phyloP scores from a whole-genome alignment of 2,113 vertebrate genomes.

The Pseudopodoces humilis region DNA sequence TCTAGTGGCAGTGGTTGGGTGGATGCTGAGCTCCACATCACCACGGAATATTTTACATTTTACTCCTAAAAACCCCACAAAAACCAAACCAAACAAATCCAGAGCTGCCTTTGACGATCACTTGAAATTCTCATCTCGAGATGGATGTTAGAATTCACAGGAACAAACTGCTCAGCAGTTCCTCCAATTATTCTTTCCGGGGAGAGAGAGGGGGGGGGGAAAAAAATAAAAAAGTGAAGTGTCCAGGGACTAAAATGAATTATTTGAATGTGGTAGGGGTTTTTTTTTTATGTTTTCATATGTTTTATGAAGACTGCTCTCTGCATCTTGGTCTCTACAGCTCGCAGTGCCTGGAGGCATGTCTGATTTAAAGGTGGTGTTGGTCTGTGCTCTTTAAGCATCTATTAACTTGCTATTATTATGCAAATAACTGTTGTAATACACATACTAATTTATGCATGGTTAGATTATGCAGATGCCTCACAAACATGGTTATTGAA shows the following conservation, averaged over 20 bases:
- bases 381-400: slow-evolving; percentile 97
- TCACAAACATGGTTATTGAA: slow-evolving; percentile 88
- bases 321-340: slow-evolving; percentile 82
- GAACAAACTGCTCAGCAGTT: slow-evolving; percentile 27
- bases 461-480: slow-evolving; percentile 90
- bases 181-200: slow-evolving; percentile 56
- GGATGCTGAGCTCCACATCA: not conserved
- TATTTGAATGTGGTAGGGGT: slow-evolving; percentile 43
- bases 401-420: slow-evolving; percentile 99
- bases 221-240: not conserved
- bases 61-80: not conserved
- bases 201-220: not conserved
- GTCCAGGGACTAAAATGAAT: slow-evolving; percentile 64
- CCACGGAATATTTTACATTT: not conserved
- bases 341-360: slow-evolving; percentile 88
- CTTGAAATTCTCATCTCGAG: slow-evolving; percentile 14
- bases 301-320: slow-evolving; percentile 72
- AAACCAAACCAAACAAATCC: not conserved
- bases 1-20: not conserved
- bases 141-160: slow-evolving; percentile 23
- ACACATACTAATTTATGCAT: slow-evolving; percentile 99
- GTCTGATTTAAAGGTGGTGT: slow-evolving; percentile 98
- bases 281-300: slow-evolving; percentile 26
- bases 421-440: slow-evolving; percentile 99
- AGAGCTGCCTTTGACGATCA: not conserved